Percentiles rank a stretch among this genome's conserved stretches.
phyloP scores from a whole-genome alignment of 2,113 vertebrate genomes.

The Eclectus roratus region DNA sequence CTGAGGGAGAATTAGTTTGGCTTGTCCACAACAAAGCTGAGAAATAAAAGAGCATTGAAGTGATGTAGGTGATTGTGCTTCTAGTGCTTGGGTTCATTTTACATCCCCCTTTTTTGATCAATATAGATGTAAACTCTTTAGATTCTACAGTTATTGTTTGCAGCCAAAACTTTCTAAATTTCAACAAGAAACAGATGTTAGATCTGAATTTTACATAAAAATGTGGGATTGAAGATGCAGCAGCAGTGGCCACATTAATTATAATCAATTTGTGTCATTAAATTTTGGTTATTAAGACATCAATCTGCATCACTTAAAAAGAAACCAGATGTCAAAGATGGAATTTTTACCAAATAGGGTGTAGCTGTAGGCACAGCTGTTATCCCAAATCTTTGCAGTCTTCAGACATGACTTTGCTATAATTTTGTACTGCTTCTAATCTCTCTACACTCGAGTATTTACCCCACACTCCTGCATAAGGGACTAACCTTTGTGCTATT shows the following conservation, averaged over 20 bases:
- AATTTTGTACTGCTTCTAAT: neutral
- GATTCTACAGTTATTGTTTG: neutral
- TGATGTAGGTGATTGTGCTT: neutral
- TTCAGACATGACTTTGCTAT: neutral
- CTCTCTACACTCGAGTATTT: neutral
- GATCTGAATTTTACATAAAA: neutral
- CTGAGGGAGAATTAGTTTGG: neutral
- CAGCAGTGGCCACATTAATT: neutral
- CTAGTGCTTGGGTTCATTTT: neutral
- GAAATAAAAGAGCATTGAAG: neutral
- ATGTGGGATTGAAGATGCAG: neutral
- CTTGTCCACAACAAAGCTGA: neutral
- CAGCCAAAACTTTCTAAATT: neutral
- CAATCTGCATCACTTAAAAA: neutral
- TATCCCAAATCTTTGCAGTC: neutral
- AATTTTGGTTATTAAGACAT: slow-evolving; percentile 15
- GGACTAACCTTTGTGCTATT: neutral
- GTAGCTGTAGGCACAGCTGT: neutral
- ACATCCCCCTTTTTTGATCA: neutral
- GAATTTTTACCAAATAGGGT: slow-evolving; percentile 1
- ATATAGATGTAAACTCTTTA: neutral
- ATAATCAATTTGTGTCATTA: neutral
- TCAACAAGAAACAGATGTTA: neutral
- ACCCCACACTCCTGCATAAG: neutral
- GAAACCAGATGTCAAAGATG: neutral